A percentile compares a stretch with the other conserved stretches of the same genome.
Evolutionary conservation across 1,140 invertebrate species (phyloP).

Genomic region (Ostrea edulis): DNA sequence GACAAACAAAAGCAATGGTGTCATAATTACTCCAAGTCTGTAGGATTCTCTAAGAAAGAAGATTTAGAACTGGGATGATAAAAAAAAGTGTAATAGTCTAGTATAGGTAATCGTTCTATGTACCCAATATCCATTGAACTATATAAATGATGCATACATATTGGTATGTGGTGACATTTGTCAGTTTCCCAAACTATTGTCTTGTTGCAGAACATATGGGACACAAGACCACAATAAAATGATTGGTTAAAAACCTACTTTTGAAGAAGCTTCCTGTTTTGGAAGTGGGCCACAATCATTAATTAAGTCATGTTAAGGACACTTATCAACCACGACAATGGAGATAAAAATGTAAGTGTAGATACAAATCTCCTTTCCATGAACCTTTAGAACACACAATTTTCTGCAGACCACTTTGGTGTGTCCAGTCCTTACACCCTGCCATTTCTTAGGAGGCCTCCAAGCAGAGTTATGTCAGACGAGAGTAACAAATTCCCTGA

Average conservation of each 20-base stretch:
- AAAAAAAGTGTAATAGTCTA: background rate
- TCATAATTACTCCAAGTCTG: no score
- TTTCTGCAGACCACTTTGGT: background rate
- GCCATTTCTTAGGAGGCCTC: background rate
- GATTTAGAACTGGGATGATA: no score
- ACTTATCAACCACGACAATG: background rate
- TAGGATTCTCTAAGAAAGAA: no score
- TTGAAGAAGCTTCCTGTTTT: background rate
- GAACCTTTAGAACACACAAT: background rate
- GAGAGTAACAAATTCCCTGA: conserved; percentile 20
- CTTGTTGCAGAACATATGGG: background rate
- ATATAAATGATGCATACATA: background rate
- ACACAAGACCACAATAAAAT: conserved; percentile 1
- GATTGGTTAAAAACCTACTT: conserved; percentile 20
- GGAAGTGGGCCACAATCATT: background rate
- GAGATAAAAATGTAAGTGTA: background rate
- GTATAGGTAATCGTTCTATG: background rate
- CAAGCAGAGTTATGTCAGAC: background rate
- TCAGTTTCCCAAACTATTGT: background rate
- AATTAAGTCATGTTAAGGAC: background rate
- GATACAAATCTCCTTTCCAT: background rate
- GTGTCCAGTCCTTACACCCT: background rate
- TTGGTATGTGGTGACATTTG: background rate
- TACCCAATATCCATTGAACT: background rate
- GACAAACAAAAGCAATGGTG: background rate